Evolutionary conservation across 2,888 invertebrate genomes (phyloP).

Genomic region (Eristalinus aeneus): DNA sequence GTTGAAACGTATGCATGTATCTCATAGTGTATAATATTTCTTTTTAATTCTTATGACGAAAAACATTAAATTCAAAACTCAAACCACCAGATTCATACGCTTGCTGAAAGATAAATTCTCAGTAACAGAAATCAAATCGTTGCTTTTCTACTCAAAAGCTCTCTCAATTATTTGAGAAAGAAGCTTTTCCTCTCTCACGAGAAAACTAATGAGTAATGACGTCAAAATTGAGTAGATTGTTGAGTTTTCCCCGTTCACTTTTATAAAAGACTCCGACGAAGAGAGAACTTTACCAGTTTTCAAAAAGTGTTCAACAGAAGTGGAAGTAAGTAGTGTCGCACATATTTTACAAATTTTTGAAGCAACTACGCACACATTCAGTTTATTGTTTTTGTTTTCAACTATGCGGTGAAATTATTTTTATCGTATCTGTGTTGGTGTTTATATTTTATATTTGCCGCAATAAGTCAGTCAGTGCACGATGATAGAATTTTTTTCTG

Average conservation of each 20-base stretch:
- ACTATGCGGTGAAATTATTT: slow-evolving; percentile 41
- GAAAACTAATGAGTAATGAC: slow-evolving; percentile 28
- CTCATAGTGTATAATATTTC: neutral
- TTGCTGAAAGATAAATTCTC: too few relatives aligned
- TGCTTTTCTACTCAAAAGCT: neutral
- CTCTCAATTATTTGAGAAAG: neutral
- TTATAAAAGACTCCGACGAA: slow-evolving; percentile 72
- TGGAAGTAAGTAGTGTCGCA: slow-evolving; percentile 52
- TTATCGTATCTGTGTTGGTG: slow-evolving; percentile 16
- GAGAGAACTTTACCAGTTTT: slow-evolving; percentile 73
- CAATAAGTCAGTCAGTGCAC: neutral
- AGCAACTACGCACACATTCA: neutral
- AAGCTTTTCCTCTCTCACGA: slow-evolving; percentile 16
- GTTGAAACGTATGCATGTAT: neutral
- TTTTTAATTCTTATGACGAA: neutral
- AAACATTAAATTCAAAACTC: neutral
- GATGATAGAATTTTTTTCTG: neutral
- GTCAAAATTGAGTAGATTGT: slow-evolving; percentile 20
- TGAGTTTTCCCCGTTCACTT: slow-evolving; percentile 42
- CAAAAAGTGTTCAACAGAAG: slow-evolving; percentile 72
- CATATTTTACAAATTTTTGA: neutral
- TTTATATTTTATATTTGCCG: slow-evolving; percentile 20
- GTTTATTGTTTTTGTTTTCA: slow-evolving; percentile 23
- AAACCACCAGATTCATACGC: neutral
- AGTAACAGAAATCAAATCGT: neutral